phyloP scores from a whole-genome alignment of 1,140 invertebrate genomes.

The Papilio polytes region DNA sequence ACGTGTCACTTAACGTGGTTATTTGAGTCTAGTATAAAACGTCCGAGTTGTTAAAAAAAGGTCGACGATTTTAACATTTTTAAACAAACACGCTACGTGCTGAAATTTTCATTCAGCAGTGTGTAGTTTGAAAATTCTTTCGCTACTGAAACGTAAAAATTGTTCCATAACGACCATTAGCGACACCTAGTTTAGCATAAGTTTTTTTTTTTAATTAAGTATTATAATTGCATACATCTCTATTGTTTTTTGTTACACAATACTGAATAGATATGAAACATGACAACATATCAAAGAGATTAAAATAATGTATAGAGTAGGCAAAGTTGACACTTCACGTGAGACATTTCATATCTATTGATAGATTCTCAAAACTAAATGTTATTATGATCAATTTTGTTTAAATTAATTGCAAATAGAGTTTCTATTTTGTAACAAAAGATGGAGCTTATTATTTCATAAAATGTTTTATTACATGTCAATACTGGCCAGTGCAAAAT shows the following conservation, averaged over 20 bases:
- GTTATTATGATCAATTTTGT: too few species aligned
- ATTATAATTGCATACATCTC: neutral
- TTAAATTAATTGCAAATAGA: too few species aligned
- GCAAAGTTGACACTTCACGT: too few species aligned
- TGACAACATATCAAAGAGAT: neutral
- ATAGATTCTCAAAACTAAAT: too few species aligned
- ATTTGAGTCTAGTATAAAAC: neutral
- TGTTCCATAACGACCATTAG: neutral
- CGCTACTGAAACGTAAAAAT: neutral
- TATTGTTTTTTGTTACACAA: slow-evolving; percentile 7
- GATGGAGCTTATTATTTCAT: too few species aligned
- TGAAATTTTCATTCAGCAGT: neutral
- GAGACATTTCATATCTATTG: too few species aligned
- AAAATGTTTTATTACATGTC: too few species aligned
- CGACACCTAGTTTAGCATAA: neutral
- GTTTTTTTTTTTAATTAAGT: neutral
- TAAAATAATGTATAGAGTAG: too few species aligned
- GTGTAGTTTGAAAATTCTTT: neutral
- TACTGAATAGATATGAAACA: slow-evolving; percentile 1
- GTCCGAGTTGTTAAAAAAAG: neutral
- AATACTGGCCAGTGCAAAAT: too few species aligned
- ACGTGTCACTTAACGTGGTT: neutral
- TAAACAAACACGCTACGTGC: slow-evolving; percentile 1
- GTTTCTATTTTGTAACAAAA: too few species aligned
- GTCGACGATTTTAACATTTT: neutral